A percentile compares a stretch with the other conserved stretches of the same genome.
These are phyloP conservation scores for Nesoenas mayeri DNA, from an alignment of 2,113 vertebrate genomes.

Conservation along the genomic window DNA sequence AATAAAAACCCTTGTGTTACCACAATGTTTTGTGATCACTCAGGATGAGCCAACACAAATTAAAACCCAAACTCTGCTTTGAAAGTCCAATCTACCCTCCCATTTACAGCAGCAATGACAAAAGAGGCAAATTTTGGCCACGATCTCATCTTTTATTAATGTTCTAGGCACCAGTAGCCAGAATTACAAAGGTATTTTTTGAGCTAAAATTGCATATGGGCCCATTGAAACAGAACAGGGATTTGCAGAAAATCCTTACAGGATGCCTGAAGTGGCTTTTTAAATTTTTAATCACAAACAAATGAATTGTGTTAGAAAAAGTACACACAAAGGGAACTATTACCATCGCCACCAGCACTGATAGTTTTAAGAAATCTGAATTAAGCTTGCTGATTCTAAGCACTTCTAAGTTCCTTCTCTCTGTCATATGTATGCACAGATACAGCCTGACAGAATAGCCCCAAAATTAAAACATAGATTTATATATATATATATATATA, in stretches of 20 bases:
- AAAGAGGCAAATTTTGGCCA: background rate
- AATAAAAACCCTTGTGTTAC: background rate
- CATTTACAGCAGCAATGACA: background rate
- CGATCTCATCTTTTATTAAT: background rate
- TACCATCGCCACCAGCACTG: background rate
- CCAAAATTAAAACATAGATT: background rate
- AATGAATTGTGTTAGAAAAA: constrained; percentile 20
- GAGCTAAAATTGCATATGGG: background rate
- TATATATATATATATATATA: background rate
- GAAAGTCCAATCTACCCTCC: background rate
- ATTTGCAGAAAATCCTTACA: constrained; percentile 10
- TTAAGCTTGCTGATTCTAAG: background rate
- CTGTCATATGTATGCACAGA: background rate
- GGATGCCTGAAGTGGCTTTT: background rate
- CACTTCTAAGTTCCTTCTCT: background rate
- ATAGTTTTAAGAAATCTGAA: background rate
- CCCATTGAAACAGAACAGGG: background rate
- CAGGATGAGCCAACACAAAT: background rate
- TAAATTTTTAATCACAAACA: constrained; percentile 44
- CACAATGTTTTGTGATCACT: background rate
- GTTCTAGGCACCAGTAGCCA: background rate
- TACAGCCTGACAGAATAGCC: background rate
- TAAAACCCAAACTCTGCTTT: background rate
- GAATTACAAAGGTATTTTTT: background rate
- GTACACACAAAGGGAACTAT: background rate